Evolutionary conservation across 2,888 invertebrate species (phyloP).

Genomic region (Melanostoma mellinum): DNA sequence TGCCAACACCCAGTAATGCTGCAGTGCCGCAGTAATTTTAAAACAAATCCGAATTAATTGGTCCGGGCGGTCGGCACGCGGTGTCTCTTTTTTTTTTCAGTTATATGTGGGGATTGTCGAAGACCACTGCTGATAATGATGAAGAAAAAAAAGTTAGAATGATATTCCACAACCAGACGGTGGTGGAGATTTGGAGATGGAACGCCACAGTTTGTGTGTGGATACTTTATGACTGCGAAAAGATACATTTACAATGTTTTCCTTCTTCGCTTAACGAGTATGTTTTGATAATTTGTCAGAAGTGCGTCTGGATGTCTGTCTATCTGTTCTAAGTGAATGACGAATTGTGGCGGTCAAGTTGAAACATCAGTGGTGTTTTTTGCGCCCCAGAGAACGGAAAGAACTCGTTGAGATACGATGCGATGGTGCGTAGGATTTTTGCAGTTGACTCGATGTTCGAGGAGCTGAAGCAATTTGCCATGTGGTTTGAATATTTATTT

Average conservation of each 20-base stretch:
- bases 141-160: constrained; percentile 6
- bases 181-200: constrained; percentile 23
- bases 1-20: constrained; percentile 34
- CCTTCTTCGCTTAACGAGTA: constrained; percentile 22
- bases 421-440: constrained; percentile 7
- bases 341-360: constrained; percentile 41
- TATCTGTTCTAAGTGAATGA: constrained; percentile 31
- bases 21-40: constrained; percentile 25
- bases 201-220: constrained; percentile 25
- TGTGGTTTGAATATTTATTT: constrained; percentile 29
- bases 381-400: constrained; percentile 7
- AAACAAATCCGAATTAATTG: constrained; percentile 54
- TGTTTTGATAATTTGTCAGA: constrained; percentile 60
- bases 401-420: constrained; percentile 9
- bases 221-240: constrained; percentile 40
- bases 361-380: background rate
- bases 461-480: background rate
- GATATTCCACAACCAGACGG: constrained; percentile 19
- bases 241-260: constrained; percentile 29
- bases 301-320: constrained; percentile 54
- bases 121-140: constrained; percentile 29
- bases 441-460: no score
- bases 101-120: constrained; percentile 15
- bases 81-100: background rate
- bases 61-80: constrained; percentile 9